Conservation (phyloP, 1,140 invertebrate genomes). For the Stenopsyche tienmushanensis region DNA sequence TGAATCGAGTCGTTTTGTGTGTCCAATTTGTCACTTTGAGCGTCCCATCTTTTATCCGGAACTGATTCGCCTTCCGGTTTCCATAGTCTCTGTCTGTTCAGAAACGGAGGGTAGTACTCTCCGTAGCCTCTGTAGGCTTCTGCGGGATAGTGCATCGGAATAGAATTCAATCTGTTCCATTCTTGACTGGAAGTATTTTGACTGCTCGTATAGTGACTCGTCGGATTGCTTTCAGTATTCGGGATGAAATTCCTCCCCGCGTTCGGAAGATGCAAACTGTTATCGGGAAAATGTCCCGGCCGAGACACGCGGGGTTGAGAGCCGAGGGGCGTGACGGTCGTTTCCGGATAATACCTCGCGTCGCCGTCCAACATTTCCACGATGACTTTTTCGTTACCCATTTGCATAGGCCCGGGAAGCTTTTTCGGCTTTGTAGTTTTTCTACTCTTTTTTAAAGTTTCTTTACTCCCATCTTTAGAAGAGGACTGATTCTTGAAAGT, state of each 20-base stretch:
- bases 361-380: background rate
- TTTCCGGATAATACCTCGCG: background rate
- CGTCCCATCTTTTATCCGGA: conserved; percentile 5
- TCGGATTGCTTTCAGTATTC: background rate
- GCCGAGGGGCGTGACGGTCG: too few species aligned
- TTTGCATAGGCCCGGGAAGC: background rate
- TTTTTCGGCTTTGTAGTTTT: conserved; percentile 19
- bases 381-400: background rate
- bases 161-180: background rate
- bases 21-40: background rate
- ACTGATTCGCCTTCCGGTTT: conserved; percentile 1
- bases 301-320: too few species aligned
- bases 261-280: background rate
- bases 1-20: background rate
- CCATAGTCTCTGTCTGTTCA: conserved; percentile 10
- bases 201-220: background rate
- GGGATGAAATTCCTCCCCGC: background rate
- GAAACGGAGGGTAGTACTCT: conserved; percentile 13
- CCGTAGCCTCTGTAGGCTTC: conserved; percentile 16
- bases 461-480: too few species aligned
- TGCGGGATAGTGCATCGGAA: conserved; percentile 4
- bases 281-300: background rate
- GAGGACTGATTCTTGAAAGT: background rate
- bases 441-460: conserved; percentile 11
- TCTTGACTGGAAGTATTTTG: background rate